Evolutionary conservation across 2,888 invertebrate species (phyloP).

Genomic region (Amblyjoppa fuscipennis): DNA sequence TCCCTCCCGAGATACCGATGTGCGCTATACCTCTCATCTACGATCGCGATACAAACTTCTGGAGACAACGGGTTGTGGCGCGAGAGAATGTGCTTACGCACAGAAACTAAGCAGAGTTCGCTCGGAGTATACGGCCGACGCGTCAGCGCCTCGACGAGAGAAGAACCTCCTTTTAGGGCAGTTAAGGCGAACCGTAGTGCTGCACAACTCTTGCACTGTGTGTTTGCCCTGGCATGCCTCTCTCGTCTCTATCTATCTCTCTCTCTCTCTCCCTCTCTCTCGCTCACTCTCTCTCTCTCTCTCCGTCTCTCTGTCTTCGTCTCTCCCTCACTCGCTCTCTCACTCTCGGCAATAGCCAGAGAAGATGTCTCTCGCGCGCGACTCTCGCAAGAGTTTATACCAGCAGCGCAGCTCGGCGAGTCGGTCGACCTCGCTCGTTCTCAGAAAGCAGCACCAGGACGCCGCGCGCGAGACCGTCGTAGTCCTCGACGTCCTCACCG

Average conservation of each 20-base stretch:
- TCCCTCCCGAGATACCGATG: constrained; percentile 14
- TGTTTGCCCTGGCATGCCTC: constrained; percentile 52
- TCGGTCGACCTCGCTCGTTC: constrained; percentile 82
- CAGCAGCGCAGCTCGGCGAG: constrained; percentile 74
- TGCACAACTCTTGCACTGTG: constrained; percentile 26
- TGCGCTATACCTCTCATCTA: constrained; percentile 36
- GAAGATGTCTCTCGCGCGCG: constrained; percentile 32
- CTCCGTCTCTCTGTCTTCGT: constrained; percentile 61
- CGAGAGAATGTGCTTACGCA: constrained; percentile 27
- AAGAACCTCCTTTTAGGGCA: constrained; percentile 82
- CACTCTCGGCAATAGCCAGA: background rate
- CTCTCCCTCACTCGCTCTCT: background rate
- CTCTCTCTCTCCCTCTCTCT: background rate
- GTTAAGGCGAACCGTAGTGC: constrained; percentile 76
- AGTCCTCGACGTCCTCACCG: constrained; percentile 59
- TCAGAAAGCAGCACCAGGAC: constrained; percentile 67
- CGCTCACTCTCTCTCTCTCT: background rate
- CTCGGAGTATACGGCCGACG: constrained; percentile 51
- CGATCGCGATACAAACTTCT: constrained; percentile 44
- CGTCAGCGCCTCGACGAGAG: constrained; percentile 69
- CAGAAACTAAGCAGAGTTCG: constrained; percentile 19
- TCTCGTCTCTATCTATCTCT: constrained; percentile 47
- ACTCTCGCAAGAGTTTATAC: constrained; percentile 45
- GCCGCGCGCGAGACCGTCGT: constrained; percentile 58
- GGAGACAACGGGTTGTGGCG: constrained; percentile 36